Conservation (phyloP, 2,888 invertebrate genomes). For the Campaea margaritaria region DNA sequence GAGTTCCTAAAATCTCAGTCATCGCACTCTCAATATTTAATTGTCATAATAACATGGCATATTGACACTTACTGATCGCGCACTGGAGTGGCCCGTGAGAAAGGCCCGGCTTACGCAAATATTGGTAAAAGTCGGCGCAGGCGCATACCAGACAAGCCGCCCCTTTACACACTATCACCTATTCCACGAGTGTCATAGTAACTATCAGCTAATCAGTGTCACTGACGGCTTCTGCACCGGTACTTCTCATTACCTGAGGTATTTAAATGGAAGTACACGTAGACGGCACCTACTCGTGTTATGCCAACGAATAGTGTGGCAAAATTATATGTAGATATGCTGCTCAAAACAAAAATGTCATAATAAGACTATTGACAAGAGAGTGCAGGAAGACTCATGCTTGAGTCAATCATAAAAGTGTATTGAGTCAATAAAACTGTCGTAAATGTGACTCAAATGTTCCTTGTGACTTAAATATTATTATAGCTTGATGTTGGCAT, state of each 20-base stretch:
- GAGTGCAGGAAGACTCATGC: not conserved
- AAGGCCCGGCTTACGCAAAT: conserved; percentile 71
- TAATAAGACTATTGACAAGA: not conserved
- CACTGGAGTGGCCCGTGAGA: conserved; percentile 65
- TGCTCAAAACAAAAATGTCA: too few species aligned
- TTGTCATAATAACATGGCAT: conserved; percentile 70
- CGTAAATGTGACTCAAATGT: conserved; percentile 9
- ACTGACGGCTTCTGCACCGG: conserved; percentile 14
- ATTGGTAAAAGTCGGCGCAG: conserved; percentile 54
- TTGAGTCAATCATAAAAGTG: not conserved
- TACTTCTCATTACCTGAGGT: conserved; percentile 23
- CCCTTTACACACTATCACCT: conserved; percentile 5
- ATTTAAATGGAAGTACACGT: not conserved
- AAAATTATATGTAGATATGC: not conserved
- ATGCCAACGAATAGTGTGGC: conserved; percentile 4
- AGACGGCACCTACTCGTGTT: not conserved
- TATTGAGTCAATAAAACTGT: conserved; percentile 1
- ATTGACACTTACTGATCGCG: conserved; percentile 75
- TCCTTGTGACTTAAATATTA: conserved; percentile 19
- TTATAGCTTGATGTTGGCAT: conserved; percentile 13
- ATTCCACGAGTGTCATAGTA: conserved; percentile 14
- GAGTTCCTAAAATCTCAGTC: conserved; percentile 43
- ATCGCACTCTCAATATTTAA: conserved; percentile 43
- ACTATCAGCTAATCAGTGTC: conserved; percentile 22
- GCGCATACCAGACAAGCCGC: conserved; percentile 33